Conservation (phyloP, 2,888 invertebrate genomes). For the Pollenia griseotomentosa region DNA sequence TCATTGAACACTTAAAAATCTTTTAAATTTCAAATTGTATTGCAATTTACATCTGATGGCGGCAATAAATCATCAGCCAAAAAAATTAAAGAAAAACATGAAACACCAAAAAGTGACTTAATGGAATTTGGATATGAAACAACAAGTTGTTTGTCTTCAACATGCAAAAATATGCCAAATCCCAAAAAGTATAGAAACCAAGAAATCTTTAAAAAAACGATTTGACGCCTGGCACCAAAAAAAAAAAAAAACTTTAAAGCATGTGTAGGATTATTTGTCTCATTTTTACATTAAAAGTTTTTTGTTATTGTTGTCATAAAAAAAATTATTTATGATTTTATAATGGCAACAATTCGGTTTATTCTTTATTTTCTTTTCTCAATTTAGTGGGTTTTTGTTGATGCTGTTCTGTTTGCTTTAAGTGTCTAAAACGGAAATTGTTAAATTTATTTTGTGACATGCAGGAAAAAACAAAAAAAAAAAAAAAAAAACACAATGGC, state of each 20-base stretch:
- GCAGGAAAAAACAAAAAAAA: slow-evolving; percentile 4
- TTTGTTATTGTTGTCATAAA: slow-evolving; percentile 19
- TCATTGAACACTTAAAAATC: background rate
- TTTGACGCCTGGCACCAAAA: slow-evolving; percentile 53
- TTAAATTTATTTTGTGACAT: slow-evolving; percentile 55
- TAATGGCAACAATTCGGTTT: slow-evolving; percentile 40
- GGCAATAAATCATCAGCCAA: slow-evolving; percentile 9
- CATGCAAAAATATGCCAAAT: slow-evolving; percentile 14
- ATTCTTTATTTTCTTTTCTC: background rate
- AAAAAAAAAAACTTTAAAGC: background rate
- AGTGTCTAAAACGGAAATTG: slow-evolving; percentile 63
- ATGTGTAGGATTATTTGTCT: slow-evolving; percentile 50
- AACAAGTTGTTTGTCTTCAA: slow-evolving; percentile 3
- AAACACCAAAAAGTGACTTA: background rate
- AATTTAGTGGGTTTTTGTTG: slow-evolving; percentile 18
- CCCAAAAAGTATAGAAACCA: background rate
- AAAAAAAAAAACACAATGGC: background rate
- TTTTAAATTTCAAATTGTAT: background rate
- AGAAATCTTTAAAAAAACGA: slow-evolving; percentile 41
- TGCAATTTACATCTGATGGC: background rate
- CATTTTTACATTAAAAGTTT: slow-evolving; percentile 41
- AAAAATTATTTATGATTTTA: slow-evolving; percentile 59
- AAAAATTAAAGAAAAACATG: background rate
- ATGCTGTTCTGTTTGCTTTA: slow-evolving; percentile 15
- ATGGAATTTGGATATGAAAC: background rate